Conservation (phyloP, 1,140 invertebrate genomes). For the Apis cerana region DNA sequence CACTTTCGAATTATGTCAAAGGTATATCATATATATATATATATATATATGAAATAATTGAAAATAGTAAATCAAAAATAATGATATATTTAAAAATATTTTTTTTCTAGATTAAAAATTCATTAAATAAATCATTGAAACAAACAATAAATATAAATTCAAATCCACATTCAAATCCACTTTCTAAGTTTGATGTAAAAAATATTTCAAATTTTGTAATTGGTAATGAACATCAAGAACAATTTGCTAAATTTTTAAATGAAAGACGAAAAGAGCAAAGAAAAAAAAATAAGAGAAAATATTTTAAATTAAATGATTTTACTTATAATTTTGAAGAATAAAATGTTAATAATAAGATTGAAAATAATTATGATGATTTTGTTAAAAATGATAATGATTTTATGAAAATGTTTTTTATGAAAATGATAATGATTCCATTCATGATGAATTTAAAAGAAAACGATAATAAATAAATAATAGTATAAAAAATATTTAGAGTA, state of each 20-base stretch:
- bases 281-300: conserved; percentile 1
- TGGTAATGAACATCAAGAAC: conserved; percentile 39
- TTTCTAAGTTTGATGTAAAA: background rate
- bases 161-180: background rate
- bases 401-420: background rate
- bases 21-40: conserved; percentile 57
- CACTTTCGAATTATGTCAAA: conserved; percentile 84
- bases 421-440: background rate
- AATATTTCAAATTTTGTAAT: conserved; percentile 19
- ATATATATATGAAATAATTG: background rate
- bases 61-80: background rate
- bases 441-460: background rate
- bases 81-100: conserved; percentile 26
- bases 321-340: conserved; percentile 18
- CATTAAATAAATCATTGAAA: conserved; percentile 33
- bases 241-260: conserved; percentile 63
- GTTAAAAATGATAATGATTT: background rate
- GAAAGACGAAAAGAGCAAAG: conserved; percentile 47
- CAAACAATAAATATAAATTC: too few relatives aligned
- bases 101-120: conserved; percentile 59
- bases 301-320: background rate
- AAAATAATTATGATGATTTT: conserved; percentile 1
- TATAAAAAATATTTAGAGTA: background rate
- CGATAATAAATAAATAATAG: background rate
- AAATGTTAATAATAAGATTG: conserved; percentile 10